Conservation (phyloP, 2,797 vertebrate species). For the Orestias chungarensis region DNA sequence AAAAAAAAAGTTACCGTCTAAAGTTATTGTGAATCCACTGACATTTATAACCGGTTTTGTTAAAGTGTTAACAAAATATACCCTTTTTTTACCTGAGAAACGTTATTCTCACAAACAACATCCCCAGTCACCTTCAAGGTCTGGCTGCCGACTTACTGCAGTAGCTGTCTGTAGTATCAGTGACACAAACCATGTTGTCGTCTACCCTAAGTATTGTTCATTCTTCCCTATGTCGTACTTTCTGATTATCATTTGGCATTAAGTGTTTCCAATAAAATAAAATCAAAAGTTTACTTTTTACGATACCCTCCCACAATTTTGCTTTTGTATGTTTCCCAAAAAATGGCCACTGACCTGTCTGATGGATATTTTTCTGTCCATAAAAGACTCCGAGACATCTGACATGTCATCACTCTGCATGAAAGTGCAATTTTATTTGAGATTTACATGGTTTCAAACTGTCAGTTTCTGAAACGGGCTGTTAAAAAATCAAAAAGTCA, state of each 20-base stretch:
- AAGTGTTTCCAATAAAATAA: neutral
- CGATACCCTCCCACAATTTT: neutral
- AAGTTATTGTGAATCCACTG: neutral
- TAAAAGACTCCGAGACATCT: too few relatives aligned
- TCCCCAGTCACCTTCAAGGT: neutral
- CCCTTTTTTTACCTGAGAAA: too few relatives aligned
- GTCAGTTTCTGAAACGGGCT: neutral
- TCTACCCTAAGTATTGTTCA: neutral
- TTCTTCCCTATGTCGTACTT: neutral
- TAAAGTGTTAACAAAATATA: neutral
- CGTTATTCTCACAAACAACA: too few relatives aligned
- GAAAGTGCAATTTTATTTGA: neutral
- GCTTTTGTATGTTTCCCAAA: neutral
- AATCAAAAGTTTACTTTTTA: neutral
- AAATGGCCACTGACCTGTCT: neutral
- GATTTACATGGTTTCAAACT: neutral
- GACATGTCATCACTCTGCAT: neutral
- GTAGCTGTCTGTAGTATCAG: neutral
- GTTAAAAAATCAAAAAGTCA: neutral
- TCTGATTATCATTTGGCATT: neutral
- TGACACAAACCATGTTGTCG: neutral
- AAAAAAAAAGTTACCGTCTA: neutral
- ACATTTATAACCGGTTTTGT: too few relatives aligned
- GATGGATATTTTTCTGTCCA: neutral
- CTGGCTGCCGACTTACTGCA: neutral